Base-by-base conservation (phyloP, 2,888 invertebrate genomes). In the Rhagium mordax region DNA sequence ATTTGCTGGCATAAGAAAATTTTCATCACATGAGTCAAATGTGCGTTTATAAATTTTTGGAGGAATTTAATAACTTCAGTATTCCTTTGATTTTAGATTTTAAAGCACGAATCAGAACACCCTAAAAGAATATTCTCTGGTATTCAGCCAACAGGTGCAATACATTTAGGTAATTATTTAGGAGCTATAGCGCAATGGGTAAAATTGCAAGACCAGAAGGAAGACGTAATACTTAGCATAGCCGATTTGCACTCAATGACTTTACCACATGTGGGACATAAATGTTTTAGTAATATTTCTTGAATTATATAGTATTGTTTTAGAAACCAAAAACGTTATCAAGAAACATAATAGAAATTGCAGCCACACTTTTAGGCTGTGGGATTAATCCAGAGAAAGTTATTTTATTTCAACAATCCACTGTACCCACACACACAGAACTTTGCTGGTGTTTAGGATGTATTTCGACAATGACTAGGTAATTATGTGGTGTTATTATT, bases 91-190 rank as follows among this genome's bases (percentile, higher is more conserved):
- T 75, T 78, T 71, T 66, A 76, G 76, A 62, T 24, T 60, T 29
- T 21, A 20, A 60, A 70, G 41, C 49, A 24, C 10, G 65, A 70
- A 49, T 21, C 49, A 20, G 47, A 65, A 20, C 76, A 76, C 71
- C 78, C 79, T 15, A 79, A 78, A 67, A 89, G 89, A 69, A 90
- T 98, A 82, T 95, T 98, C 83, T 96, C 98, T 0, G 99, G 98
- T 13, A 94, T 99, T 84, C 99, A 99, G 89, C 99, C 99, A 0
- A 98, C 98, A 0, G 99, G 99, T 16, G 89, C 92, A 3, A 90
- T 98, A 74, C 99, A 99, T 88, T 89, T 99, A 64, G 99, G 99
- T 10, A 99, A 99, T 89, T 99, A 98, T 89, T 93, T 98, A 81
- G 98, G 98, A 10, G 98, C 97, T 0, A 91, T 99, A 75, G 91